Base-by-base conservation (phyloP, 2,113 vertebrate species). In the Alces alces region DNA sequence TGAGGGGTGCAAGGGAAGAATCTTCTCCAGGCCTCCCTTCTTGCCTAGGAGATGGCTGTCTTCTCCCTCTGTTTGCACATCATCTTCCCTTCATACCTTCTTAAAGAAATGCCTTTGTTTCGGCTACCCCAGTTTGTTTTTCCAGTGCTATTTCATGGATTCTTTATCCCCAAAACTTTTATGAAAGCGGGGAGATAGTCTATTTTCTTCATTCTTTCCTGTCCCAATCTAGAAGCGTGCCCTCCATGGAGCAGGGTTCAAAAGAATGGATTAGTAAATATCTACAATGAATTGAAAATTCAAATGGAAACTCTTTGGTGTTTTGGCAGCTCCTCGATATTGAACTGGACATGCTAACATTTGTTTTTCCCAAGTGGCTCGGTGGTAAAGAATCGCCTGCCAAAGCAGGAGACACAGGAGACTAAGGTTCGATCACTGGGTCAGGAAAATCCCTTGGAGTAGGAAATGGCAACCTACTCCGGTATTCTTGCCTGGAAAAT, bases 61-160 rank as follows among this genome's bases (percentile, higher is more conserved):
- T 43, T 57, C 36, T 27, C 25, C 19, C 39, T 45, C 30, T n/a
- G 7, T 25, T 33, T 54, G 76, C 16, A 12, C 27, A 28, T 60
- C 16, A 5, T 30, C 57, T 89, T 78, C 45, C 64, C 33, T 28
- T 27, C 3, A 1, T 47, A n/a, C 8, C 10, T 84, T 70, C 21
- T 45, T 23, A 79, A 57, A 54, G 45, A 45, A 58, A 27, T 58
- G 55, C 5, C 9, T 16, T 64, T 8, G 17, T 86, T 27, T 95
- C 36, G 5, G 50, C 27, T 15, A 0, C 33, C 28, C 13, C 0
- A 0, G 0, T 33, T 30, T 43, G 70, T 43, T 57, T 47, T 57
- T 7, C 19, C 15, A 50, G 0, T 70, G 47, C 14, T 61, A 7
- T n/a, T 19, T 0, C 7, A 9, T 70, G 33, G 7, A 10, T 60